phyloP scores from a whole-genome alignment of 2,113 vertebrate species.

The Tyrannus savana region DNA sequence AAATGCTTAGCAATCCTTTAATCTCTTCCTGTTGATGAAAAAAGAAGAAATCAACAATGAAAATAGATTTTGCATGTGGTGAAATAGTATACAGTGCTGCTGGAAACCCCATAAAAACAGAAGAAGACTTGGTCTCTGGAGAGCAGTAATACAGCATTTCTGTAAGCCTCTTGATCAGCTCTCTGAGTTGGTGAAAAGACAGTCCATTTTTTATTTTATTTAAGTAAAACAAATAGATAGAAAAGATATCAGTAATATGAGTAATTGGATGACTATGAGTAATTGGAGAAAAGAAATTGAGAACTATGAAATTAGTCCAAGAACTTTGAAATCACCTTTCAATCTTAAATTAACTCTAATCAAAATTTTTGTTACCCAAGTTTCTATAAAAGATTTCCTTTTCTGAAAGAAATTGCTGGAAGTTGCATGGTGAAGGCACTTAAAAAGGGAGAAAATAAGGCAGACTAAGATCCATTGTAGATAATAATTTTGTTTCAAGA shows the following conservation, averaged over 20 bases:
- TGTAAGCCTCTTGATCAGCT: background rate
- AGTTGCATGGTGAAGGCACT: background rate
- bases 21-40: background rate
- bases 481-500: background rate
- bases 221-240: background rate
- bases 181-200: background rate
- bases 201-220: background rate
- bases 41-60: background rate
- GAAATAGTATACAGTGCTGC: background rate
- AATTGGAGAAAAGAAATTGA: background rate
- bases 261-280: background rate
- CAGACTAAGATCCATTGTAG: background rate
- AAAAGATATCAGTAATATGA: background rate
- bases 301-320: background rate
- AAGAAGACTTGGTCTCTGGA: background rate
- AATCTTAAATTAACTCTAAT: background rate
- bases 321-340: background rate
- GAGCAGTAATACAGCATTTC: background rate
- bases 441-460: background rate
- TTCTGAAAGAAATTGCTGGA: background rate
- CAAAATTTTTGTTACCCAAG: background rate
- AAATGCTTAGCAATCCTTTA: conserved; percentile 12
- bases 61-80: background rate
- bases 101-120: background rate
- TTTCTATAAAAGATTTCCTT: background rate